A percentile compares a stretch with the other conserved stretches of the same genome.
These are phyloP conservation scores for Rotaria sp. DNA, from an alignment of 2,888 invertebrate species.

Conservation along the genomic window DNA sequence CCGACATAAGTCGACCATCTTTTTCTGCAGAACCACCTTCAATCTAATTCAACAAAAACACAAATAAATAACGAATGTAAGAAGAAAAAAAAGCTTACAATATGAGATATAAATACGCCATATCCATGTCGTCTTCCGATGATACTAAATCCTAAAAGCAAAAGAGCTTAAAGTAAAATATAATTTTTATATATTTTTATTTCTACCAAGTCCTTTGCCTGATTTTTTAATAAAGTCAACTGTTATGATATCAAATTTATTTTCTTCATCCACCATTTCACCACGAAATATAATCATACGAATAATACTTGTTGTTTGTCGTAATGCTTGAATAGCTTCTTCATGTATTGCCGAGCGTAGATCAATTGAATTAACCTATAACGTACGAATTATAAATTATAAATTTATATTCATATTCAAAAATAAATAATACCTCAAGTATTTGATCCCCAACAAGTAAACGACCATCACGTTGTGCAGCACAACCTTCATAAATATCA, in stretches of 20 bases:
- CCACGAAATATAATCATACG: neutral
- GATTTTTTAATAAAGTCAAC: conserved; percentile 36
- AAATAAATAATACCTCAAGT: conserved; percentile 62
- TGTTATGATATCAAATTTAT: conserved; percentile 29
- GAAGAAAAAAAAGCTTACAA: conserved; percentile 64
- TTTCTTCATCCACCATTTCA: conserved; percentile 25
- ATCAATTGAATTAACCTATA: conserved; percentile 1
- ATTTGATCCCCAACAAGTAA: conserved; percentile 86
- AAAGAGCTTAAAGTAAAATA: neutral
- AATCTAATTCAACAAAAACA: conserved; percentile 60
- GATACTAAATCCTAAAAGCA: conserved; percentile 64
- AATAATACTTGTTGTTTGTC: conserved; percentile 62
- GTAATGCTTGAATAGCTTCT: conserved; percentile 74
- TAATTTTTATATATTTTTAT: neutral
- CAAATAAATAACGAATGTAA: too few species aligned
- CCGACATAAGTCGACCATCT: conserved; percentile 80
- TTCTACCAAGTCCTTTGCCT: conserved; percentile 44
- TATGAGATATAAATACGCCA: conserved; percentile 82
- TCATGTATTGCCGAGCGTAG: conserved; percentile 17
- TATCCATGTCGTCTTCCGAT: conserved; percentile 65
- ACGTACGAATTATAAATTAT: neutral
- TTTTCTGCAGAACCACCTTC: conserved; percentile 74
- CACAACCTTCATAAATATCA: conserved; percentile 83
- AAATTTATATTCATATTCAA: neutral
- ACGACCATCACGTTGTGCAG: conserved; percentile 79